Conservation (phyloP, 30 jellyfish, hydroid and myxozoan species). For the Mastigias papua region DNA sequence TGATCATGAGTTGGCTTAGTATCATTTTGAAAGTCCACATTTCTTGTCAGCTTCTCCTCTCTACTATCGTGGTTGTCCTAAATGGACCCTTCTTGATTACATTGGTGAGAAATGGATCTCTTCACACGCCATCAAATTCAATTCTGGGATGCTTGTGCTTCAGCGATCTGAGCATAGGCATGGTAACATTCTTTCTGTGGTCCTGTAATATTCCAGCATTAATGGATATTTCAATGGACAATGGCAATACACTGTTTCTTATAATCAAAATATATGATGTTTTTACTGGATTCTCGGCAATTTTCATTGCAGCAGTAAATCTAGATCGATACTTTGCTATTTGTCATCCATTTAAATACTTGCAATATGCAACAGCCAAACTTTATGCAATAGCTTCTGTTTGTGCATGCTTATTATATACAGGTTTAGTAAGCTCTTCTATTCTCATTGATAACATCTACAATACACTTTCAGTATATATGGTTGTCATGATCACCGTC, state of each 20-base stretch:
- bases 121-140: neutral
- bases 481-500: neutral
- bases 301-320: slow-evolving; percentile 13
- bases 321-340: slow-evolving; percentile 23
- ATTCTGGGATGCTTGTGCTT: neutral
- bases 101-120: neutral
- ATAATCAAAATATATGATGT: too few relatives aligned
- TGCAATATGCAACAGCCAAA: neutral
- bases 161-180: neutral
- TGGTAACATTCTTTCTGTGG: too few relatives aligned
- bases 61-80: neutral
- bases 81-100: neutral
- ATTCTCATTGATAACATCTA: neutral
- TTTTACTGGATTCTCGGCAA: neutral
- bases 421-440: neutral
- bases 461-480: neutral
- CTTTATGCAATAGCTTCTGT: neutral
- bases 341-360: slow-evolving; percentile 34
- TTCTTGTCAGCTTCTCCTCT: neutral
- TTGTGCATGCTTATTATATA: too few relatives aligned
- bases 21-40: neutral
- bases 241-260: too few relatives aligned
- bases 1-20: too few relatives aligned
- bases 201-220: too few relatives aligned
- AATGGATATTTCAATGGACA: too few relatives aligned